Evolutionary conservation across 35 echinoderm and acorn worm genomes (phyloP), one percentile per base, ranked within the genome.

Genomic region (Ophiothrix spiculata): DNA sequence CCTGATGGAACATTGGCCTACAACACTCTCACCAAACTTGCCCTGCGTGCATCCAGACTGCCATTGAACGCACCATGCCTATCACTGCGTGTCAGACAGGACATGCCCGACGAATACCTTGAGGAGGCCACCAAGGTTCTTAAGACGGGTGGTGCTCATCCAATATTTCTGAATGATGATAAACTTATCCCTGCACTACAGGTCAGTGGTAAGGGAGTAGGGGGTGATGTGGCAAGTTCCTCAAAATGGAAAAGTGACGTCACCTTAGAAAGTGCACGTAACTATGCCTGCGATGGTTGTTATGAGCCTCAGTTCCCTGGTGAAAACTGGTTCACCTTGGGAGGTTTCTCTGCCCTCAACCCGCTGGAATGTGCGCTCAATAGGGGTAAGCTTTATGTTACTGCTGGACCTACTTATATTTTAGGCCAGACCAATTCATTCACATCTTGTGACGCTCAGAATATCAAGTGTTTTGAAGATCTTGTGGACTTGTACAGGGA

Each of bases 121-220:
- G 60, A 69, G 29, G 60, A 69, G 60, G 60, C 60, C 60, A 28
- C 60, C 60, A 69, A 69, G 60, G 60, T 69, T 25, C 60, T 69
- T 69, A 69, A 69, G 60, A 69, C 60, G 60, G 60, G 60, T 25
- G 60, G 60, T 69, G 60, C 60, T 25, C 60, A 69, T 69, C 60
- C 60, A 69, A 69, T 69, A 69, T 69, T 69, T 69, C 60, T 69
- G 60, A 69, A 69, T 69, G 60, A 69, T 69, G 60, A 69, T 69
- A 69, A 69, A 69, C 60, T 69, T 69, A 69, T 69, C 60, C 60
- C 60, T 28, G 60, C 60, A 69, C 60, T 69, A 28, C 23, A 12
- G 17, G 60, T 28, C 60, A 69, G 60, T n/a, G 60, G 60, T 69
- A 69, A 69, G 17, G 29, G 23, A 12, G 60, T 69, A 25, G 60